phyloP scores from a whole-genome alignment of 2,888 invertebrate genomes.

The Hecatera dysodea region DNA sequence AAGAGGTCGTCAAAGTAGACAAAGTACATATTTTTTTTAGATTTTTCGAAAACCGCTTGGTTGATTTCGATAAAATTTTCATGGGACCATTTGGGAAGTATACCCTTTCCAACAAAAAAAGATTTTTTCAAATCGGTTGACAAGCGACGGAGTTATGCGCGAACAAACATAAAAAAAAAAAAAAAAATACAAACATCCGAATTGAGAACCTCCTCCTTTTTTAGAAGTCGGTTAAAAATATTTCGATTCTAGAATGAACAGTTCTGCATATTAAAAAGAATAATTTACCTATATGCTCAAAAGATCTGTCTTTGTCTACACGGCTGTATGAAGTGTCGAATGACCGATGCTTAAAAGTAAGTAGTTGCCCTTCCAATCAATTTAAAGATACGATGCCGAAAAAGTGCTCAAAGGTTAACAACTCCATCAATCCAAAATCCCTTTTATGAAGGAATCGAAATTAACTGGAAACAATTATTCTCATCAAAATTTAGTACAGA shows the following conservation, averaged over 20 bases:
- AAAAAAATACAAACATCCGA: too few species aligned
- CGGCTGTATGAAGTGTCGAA: neutral
- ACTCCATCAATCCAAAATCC: conserved; percentile 6
- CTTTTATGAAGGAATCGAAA: conserved; percentile 17
- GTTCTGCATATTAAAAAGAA: neutral
- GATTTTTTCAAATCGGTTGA: too few species aligned
- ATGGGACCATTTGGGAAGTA: too few species aligned
- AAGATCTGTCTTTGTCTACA: neutral
- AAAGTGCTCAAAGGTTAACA: conserved; percentile 9
- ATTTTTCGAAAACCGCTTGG: too few species aligned
- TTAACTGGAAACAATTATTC: neutral
- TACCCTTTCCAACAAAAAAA: too few species aligned
- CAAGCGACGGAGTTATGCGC: too few species aligned
- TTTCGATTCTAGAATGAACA: neutral
- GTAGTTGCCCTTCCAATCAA: conserved; percentile 18
- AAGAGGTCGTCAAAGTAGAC: too few species aligned
- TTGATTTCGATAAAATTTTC: too few species aligned
- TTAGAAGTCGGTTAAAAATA: neutral
- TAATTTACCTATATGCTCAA: neutral
- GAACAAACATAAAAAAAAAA: too few species aligned
- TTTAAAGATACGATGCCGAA: conserved; percentile 8
- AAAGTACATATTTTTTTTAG: too few species aligned
- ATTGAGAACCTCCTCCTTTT: too few species aligned
- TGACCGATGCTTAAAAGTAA: conserved; percentile 1
- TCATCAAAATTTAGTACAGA: too few species aligned